Percentiles rank a stretch among this genome's conserved stretches.
Conservation (phyloP, 1,140 invertebrate species). For the Cherax destructor region DNA sequence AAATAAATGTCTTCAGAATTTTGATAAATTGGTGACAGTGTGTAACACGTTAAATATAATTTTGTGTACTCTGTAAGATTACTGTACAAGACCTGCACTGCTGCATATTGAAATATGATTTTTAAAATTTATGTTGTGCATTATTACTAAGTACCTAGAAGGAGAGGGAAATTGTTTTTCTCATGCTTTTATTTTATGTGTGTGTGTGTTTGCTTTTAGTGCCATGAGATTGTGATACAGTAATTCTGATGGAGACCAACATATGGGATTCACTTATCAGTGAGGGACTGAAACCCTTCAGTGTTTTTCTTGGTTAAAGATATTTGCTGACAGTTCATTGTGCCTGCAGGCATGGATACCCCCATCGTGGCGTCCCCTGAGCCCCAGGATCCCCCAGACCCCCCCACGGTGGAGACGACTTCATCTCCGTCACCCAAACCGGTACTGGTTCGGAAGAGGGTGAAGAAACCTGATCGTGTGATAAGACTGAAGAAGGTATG, state of each 20-base stretch:
- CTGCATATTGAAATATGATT: slow-evolving; percentile 10
- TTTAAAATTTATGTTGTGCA: background rate
- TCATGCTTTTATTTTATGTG: background rate
- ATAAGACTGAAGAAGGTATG: slow-evolving; percentile 47
- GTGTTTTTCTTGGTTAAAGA: background rate
- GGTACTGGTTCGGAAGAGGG: slow-evolving; percentile 35
- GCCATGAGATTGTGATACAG: background rate
- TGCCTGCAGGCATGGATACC: slow-evolving; percentile 62
- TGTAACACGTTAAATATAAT: background rate
- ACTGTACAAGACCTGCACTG: slow-evolving; percentile 30
- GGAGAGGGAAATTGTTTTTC: background rate
- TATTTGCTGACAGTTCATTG: slow-evolving; percentile 53
- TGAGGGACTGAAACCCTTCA: slow-evolving; percentile 10
- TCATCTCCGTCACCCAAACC: slow-evolving; percentile 16
- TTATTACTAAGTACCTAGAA: slow-evolving; percentile 1
- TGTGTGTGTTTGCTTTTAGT: background rate
- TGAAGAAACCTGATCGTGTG: slow-evolving; percentile 33
- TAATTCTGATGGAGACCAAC: slow-evolving; percentile 4
- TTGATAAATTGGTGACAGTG: background rate
- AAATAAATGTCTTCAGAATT: background rate
- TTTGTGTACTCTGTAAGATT: slow-evolving; percentile 7
- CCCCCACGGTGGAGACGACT: slow-evolving; percentile 10
- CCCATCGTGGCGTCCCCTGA: slow-evolving; percentile 35
- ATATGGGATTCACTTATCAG: background rate
- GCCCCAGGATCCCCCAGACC: slow-evolving; percentile 23